These are phyloP conservation scores for Lepilemur septentrionalis DNA, from an alignment of 2,797 vertebrate species.

Conservation along the genomic window DNA sequence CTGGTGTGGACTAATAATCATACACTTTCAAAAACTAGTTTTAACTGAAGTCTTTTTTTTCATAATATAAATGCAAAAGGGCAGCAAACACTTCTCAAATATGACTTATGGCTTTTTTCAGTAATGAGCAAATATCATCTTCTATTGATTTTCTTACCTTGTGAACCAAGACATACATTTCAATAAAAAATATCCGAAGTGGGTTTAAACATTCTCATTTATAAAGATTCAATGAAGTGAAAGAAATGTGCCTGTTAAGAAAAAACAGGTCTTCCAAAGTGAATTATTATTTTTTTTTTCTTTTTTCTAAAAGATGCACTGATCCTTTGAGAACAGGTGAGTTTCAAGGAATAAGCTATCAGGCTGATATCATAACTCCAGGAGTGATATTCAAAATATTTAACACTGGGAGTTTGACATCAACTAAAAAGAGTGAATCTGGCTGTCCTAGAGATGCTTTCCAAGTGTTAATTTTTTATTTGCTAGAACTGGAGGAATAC, in stretches of 20 bases:
- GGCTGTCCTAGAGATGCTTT: background rate
- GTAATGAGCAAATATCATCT: background rate
- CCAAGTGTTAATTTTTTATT: background rate
- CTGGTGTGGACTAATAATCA: background rate
- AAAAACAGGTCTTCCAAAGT: background rate
- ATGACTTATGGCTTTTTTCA: background rate
- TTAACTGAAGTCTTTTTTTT: background rate
- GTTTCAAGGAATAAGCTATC: background rate
- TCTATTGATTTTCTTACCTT: conserved; percentile 6
- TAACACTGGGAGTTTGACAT: background rate
- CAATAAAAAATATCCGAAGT: background rate
- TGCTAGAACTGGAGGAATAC: background rate
- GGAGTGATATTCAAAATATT: background rate
- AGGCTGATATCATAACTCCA: background rate
- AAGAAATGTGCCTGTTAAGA: background rate
- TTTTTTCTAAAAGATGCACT: background rate
- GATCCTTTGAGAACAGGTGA: background rate
- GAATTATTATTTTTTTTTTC: background rate
- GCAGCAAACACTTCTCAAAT: background rate
- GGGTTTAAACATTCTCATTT: background rate
- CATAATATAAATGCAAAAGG: background rate
- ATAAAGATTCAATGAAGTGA: background rate
- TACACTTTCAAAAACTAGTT: conserved; percentile 11
- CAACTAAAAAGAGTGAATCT: background rate
- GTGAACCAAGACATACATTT: background rate